Evolutionary conservation across 2,888 invertebrate genomes (phyloP).

Genomic region (Spisula solida): DNA sequence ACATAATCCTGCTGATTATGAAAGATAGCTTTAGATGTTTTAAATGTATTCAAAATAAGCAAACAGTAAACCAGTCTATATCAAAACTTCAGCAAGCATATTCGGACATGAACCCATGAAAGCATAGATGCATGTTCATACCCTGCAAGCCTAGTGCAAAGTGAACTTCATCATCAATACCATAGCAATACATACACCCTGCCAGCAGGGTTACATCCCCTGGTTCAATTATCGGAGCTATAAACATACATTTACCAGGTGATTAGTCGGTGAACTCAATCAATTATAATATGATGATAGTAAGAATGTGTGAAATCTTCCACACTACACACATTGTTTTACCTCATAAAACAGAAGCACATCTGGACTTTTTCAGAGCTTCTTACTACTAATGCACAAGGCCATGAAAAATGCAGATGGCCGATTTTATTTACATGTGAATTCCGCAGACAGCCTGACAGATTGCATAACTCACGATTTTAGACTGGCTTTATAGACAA

Average conservation of each 20-base stretch:
- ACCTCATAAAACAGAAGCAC: background rate
- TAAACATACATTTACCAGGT: conserved; percentile 21
- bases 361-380: background rate
- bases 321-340: background rate
- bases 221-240: background rate
- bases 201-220: background rate
- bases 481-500: conserved; percentile 11
- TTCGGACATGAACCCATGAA: too few relatives aligned
- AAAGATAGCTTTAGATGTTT: too few relatives aligned
- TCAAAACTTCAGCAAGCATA: too few relatives aligned
- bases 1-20: too few relatives aligned
- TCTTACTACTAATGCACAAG: background rate
- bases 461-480: conserved; percentile 16
- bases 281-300: background rate
- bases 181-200: background rate
- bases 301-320: background rate
- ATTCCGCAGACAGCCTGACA: background rate
- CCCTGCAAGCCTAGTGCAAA: background rate
- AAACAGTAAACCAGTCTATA: too few relatives aligned
- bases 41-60: too few relatives aligned
- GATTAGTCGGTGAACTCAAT: background rate
- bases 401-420: conserved; percentile 22
- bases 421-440: conserved; percentile 8
- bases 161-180: background rate
- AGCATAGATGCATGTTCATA: too few relatives aligned